Conservation (phyloP, 2,797 vertebrate genomes). For the Erpetoichthys calabaricus region DNA sequence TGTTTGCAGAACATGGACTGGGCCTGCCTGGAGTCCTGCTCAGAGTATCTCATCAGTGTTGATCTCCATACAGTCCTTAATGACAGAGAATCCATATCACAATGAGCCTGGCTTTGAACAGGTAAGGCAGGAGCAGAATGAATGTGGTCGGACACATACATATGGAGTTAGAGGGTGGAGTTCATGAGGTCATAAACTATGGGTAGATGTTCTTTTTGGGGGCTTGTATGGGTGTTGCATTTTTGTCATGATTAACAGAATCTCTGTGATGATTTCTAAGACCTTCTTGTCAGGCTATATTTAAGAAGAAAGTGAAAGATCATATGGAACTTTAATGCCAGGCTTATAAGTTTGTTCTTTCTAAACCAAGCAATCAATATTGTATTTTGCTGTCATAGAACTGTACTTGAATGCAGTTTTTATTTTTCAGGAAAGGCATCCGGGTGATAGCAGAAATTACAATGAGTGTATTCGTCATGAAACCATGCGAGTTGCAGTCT, state of each 20-base stretch:
- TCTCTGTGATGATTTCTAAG: too few species aligned
- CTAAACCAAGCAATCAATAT: too few species aligned
- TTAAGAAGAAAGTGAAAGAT: too few species aligned
- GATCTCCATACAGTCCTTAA: constrained; percentile 96
- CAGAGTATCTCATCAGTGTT: constrained; percentile 97
- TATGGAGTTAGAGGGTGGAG: too few species aligned
- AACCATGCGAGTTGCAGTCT: constrained; percentile 88
- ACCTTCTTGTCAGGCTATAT: too few species aligned
- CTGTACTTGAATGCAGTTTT: background rate
- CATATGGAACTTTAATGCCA: too few species aligned
- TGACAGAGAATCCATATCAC: constrained; percentile 97
- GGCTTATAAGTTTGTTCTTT: too few species aligned
- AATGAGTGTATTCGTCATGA: constrained; percentile 96
- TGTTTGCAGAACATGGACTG: constrained; percentile 78
- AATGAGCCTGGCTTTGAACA: constrained; percentile 96
- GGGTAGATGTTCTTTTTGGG: too few species aligned
- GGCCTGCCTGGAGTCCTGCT: constrained; percentile 94
- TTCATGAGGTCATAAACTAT: too few species aligned
- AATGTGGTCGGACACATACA: background rate
- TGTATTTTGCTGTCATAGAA: too few species aligned
- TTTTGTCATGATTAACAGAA: too few species aligned
- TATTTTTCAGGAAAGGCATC: constrained; percentile 73
- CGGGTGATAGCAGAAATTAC: constrained; percentile 95
- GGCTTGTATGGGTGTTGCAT: too few species aligned
- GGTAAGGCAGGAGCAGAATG: constrained; percentile 41